Evolutionary conservation across 1,140 invertebrate species (phyloP).

Genomic region (Lysiphlebus fabarum): DNA sequence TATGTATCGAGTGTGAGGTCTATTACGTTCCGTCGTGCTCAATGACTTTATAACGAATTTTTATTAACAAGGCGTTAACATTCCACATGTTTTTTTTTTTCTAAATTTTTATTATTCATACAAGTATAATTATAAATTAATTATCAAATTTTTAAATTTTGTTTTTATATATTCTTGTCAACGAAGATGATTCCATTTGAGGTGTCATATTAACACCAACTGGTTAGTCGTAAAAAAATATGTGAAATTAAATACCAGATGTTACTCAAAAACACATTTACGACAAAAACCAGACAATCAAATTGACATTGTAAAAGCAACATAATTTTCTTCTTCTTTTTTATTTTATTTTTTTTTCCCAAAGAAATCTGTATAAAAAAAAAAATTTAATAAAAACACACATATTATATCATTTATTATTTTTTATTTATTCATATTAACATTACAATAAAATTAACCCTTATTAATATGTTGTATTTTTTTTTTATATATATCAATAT

Average conservation of each 20-base stretch:
- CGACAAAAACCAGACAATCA: conserved; percentile 4
- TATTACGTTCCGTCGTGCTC: conserved; percentile 5
- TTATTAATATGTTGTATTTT: too few relatives aligned
- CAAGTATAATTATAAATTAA: background rate
- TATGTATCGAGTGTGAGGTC: conserved; percentile 15
- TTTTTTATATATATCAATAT: too few relatives aligned
- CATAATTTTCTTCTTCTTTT: background rate
- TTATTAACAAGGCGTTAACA: too few relatives aligned
- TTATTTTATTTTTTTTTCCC: too few relatives aligned
- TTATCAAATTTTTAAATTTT: background rate
- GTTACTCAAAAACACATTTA: conserved; percentile 13
- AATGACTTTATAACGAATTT: conserved; percentile 1
- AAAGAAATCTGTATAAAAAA: too few relatives aligned
- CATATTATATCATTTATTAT: too few relatives aligned
- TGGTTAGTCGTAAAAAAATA: conserved; percentile 12
- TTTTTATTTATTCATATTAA: too few relatives aligned
- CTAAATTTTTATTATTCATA: background rate
- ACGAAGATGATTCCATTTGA: conserved; percentile 15
- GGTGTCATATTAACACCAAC: conserved; percentile 23
- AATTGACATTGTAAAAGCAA: background rate
- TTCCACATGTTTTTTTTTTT: too few relatives aligned
- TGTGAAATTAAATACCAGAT: conserved; percentile 23
- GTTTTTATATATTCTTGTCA: conserved; percentile 6
- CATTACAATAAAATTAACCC: too few relatives aligned
- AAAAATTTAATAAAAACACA: too few relatives aligned